Evolutionary conservation across 2,797 vertebrate species (phyloP).

Genomic region (Characodon lateralis): DNA sequence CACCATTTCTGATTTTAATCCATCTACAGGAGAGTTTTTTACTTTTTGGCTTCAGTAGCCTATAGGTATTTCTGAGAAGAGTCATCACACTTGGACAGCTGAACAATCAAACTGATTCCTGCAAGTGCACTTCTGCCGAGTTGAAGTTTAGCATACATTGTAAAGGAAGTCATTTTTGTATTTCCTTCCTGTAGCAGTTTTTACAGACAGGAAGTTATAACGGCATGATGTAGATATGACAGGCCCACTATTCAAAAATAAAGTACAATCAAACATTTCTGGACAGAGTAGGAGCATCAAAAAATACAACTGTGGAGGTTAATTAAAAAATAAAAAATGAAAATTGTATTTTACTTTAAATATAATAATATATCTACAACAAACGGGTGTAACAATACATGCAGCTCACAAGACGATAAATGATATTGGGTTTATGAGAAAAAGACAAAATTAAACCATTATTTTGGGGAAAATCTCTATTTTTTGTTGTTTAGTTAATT

Average conservation of each 20-base stretch:
- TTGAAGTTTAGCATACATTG: not conserved
- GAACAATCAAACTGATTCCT: not conserved
- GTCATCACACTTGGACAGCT: not conserved
- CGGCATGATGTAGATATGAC: not conserved
- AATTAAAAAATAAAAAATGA: not conserved
- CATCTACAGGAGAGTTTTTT: not conserved
- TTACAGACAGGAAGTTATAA: slow-evolving; percentile 23
- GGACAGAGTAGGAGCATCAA: not conserved
- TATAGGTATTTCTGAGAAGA: not conserved
- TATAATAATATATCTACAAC: not conserved
- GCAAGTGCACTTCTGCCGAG: too few species aligned
- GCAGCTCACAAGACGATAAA: not conserved
- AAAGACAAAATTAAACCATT: not conserved
- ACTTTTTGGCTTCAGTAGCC: not conserved
- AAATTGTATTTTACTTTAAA: not conserved
- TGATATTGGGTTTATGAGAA: not conserved
- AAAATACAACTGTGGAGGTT: too few species aligned
- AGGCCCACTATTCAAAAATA: not conserved
- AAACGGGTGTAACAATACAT: not conserved
- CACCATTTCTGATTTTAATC: not conserved
- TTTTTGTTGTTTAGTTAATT: not conserved
- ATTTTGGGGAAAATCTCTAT: not conserved
- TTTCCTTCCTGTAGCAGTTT: slow-evolving; percentile 1
- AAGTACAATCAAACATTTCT: not conserved
- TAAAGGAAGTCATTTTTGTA: slow-evolving; percentile 24